phyloP scores from a whole-genome alignment of 2,888 invertebrate genomes.

The Cantharis flavilabris region DNA sequence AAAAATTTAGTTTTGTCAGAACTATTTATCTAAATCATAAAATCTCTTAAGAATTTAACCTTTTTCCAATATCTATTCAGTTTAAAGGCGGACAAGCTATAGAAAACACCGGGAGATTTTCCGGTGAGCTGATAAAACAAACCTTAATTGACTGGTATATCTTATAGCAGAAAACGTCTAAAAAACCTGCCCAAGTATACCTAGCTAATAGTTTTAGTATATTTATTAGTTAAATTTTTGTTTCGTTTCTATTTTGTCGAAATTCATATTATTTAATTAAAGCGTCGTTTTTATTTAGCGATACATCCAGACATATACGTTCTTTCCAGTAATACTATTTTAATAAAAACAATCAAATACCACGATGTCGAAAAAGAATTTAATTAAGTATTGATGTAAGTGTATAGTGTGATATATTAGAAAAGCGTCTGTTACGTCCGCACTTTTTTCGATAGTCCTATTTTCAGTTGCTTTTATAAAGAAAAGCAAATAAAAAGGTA shows the following conservation, averaged over 20 bases:
- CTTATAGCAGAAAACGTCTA: not conserved
- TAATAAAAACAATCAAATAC: slow-evolving; percentile 2
- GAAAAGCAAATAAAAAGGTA: not conserved
- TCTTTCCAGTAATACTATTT: not conserved
- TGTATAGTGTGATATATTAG: slow-evolving; percentile 1
- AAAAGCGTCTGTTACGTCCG: not conserved
- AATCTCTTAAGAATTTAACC: not conserved
- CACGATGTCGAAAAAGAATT: slow-evolving; percentile 1
- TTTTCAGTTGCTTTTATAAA: not conserved
- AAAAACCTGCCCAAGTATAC: not conserved
- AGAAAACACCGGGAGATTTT: not conserved
- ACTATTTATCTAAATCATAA: not conserved
- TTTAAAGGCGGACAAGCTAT: not conserved
- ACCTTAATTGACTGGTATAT: slow-evolving; percentile 2
- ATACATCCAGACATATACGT: not conserved
- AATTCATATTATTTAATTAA: not conserved
- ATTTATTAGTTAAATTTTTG: not conserved
- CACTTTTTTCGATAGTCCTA: not conserved
- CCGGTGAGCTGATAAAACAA: slow-evolving; percentile 1
- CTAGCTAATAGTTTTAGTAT: not conserved
- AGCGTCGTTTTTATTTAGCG: not conserved
- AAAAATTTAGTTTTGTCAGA: not conserved
- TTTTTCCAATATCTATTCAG: slow-evolving; percentile 1
- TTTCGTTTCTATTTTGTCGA: not conserved
- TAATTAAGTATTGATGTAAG: slow-evolving; percentile 5